Evolutionary conservation across 2,888 invertebrate species (phyloP).

Genomic region (Drosophila paucipuncta): DNA sequence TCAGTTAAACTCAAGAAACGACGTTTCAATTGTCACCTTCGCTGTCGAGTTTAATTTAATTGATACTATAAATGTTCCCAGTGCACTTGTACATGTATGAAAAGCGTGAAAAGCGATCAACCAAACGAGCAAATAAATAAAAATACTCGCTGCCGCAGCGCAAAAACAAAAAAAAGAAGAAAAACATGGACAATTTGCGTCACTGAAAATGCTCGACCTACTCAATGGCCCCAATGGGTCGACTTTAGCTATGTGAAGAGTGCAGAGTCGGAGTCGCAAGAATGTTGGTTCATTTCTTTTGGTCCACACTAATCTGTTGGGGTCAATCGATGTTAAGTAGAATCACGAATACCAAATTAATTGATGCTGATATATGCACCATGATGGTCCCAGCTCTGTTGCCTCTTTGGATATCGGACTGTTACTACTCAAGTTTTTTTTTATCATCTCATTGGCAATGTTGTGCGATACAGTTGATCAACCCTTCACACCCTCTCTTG

Average conservation of each 20-base stretch:
- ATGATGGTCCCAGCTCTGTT: constrained; percentile 8
- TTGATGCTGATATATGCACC: constrained; percentile 83
- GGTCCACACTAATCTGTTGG: constrained; percentile 85
- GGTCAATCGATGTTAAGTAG: constrained; percentile 86
- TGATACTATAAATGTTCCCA: not conserved
- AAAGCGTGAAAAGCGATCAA: constrained; percentile 57
- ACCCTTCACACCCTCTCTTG: not conserved
- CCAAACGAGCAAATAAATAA: constrained; percentile 62
- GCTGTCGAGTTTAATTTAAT: not conserved
- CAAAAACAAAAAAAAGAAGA: constrained; percentile 26
- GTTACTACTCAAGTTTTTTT: constrained; percentile 3
- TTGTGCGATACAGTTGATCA: constrained; percentile 56
- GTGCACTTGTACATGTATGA: constrained; percentile 21
- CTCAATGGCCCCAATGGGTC: constrained; percentile 47
- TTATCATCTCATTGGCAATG: constrained; percentile 26
- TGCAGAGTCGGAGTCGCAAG: constrained; percentile 25
- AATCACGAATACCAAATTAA: constrained; percentile 86
- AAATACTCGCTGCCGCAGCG: constrained; percentile 21
- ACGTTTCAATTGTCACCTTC: not conserved
- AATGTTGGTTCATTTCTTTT: constrained; percentile 54
- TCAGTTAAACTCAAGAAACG: not conserved
- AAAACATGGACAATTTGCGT: constrained; percentile 83
- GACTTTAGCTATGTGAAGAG: not conserved
- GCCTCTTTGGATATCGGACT: constrained; percentile 4
- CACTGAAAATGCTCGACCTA: constrained; percentile 79